A percentile compares a stretch with the other conserved stretches of the same genome.
Evolutionary conservation across 1,140 invertebrate species (phyloP).

Genomic region (Riptortus pedestris): DNA sequence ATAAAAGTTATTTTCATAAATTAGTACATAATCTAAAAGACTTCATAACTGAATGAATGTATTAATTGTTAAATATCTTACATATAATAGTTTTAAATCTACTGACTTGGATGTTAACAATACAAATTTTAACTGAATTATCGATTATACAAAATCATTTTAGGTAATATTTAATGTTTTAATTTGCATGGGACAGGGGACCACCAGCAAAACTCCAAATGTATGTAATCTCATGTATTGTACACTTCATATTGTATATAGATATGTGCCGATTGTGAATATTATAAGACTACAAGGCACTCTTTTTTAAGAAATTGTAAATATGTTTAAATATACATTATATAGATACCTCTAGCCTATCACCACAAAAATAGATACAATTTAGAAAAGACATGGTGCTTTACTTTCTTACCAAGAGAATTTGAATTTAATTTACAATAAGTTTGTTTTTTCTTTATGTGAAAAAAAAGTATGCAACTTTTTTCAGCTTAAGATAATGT

Average conservation of each 20-base stretch:
- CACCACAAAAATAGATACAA: no score
- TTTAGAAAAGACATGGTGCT: no score
- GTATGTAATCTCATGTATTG: conserved; percentile 14
- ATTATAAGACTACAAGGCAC: conserved; percentile 14
- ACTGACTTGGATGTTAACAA: neutral
- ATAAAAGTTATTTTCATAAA: neutral
- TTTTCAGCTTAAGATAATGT: no score
- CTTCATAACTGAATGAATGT: neutral
- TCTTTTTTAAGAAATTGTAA: neutral
- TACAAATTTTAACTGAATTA: neutral
- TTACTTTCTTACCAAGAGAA: no score
- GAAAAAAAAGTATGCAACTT: no score
- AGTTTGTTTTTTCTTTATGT: no score
- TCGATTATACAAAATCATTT: neutral
- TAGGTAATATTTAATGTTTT: neutral
- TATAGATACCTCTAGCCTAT: no score
- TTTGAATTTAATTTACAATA: no score
- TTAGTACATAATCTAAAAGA: neutral
- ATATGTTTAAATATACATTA: conserved; percentile 7
- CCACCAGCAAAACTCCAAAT: conserved; percentile 27
- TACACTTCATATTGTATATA: conserved; percentile 24
- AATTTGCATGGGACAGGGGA: conserved; percentile 21
- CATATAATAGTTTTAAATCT: neutral
- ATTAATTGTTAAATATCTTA: neutral
- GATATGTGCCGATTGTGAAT: conserved; percentile 22